Evolutionary conservation across 2,797 vertebrate species (phyloP).

Genomic region (Acanthornis magna): DNA sequence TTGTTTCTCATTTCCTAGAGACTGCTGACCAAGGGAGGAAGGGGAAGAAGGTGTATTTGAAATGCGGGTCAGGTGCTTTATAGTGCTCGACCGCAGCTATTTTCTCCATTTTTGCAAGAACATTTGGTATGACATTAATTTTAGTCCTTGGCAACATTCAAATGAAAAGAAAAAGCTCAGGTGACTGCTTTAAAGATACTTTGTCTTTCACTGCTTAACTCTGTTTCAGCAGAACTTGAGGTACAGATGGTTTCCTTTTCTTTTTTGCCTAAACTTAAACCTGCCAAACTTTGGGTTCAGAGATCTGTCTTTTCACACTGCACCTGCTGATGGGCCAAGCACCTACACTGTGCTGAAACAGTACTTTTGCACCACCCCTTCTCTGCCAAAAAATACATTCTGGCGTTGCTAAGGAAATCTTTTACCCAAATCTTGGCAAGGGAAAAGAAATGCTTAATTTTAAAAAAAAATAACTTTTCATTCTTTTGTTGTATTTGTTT

Average conservation of each 20-base stretch:
- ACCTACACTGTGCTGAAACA: conserved; percentile 15
- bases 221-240: background rate
- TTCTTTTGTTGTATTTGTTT: conserved; percentile 25
- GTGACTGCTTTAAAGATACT: conserved; percentile 35
- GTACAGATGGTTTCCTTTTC: conserved; percentile 29
- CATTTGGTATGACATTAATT: conserved; percentile 21
- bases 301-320: conserved; percentile 19
- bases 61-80: conserved; percentile 29
- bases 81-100: background rate
- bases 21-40: conserved; percentile 29
- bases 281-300: conserved; percentile 20
- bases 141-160: background rate
- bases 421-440: background rate
- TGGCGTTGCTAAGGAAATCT: conserved; percentile 32
- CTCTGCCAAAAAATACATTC: conserved; percentile 6
- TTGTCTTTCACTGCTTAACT: conserved; percentile 18
- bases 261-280: background rate
- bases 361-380: background rate
- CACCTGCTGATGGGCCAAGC: conserved; percentile 44
- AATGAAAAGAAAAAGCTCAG: conserved; percentile 33
- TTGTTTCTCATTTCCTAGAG: conserved; percentile 55
- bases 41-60: conserved; percentile 4
- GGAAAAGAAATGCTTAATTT: background rate
- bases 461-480: background rate
- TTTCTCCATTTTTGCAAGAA: conserved; percentile 2